Conservation (phyloP, 1,140 invertebrate species). For the Megathymus violae region DNA sequence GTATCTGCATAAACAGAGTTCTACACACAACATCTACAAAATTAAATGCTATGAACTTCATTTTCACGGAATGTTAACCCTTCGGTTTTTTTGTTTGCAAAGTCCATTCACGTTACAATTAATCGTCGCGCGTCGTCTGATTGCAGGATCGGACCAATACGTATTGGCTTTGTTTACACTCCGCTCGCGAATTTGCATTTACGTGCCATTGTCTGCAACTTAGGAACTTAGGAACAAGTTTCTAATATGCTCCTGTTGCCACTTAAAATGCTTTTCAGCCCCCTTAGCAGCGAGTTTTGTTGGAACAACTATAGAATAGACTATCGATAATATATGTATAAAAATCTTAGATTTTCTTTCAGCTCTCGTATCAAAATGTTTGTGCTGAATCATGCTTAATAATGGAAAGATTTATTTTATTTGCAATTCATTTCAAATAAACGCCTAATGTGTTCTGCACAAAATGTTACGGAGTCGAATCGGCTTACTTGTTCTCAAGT, state of each 20-base stretch:
- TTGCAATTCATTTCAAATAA: too few species aligned
- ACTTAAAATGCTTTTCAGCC: neutral
- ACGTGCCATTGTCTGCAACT: conserved; percentile 8
- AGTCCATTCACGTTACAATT: conserved; percentile 20
- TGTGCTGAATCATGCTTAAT: too few species aligned
- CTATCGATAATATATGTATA: too few species aligned
- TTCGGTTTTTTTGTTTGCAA: neutral
- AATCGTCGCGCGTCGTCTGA: conserved; percentile 18
- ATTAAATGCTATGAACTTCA: neutral
- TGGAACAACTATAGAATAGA: neutral
- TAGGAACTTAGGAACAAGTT: neutral
- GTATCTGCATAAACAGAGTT: too few species aligned
- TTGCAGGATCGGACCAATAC: conserved; percentile 25
- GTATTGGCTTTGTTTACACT: conserved; percentile 19
- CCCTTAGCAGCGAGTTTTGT: conserved; percentile 1
- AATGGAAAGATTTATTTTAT: too few species aligned
- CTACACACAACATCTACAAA: neutral
- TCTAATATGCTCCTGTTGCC: neutral
- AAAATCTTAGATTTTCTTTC: too few species aligned
- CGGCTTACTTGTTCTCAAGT: too few species aligned
- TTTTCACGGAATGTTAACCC: neutral
- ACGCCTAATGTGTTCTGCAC: too few species aligned
- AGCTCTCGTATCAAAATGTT: too few species aligned
- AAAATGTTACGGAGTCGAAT: too few species aligned
- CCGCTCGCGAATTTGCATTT: conserved; percentile 17